Evolutionary conservation across 2,888 invertebrate species (phyloP).

Genomic region (Liposcelis brunnea): DNA sequence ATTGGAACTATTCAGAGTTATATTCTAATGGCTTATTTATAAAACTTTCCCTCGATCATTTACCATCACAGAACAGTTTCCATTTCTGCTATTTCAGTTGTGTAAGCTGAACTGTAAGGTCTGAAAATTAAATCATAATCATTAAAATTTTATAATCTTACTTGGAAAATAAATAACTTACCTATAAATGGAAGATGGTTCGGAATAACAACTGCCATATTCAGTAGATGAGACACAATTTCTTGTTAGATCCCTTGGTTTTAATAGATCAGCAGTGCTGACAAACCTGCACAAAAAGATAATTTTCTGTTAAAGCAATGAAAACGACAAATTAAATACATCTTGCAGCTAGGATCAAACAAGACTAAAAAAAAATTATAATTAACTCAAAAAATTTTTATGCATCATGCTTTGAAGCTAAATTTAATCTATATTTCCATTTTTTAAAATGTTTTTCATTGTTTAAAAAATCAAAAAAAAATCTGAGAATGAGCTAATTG

Average conservation of each 20-base stretch:
- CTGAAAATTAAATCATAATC: neutral
- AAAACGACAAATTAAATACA: too few relatives aligned
- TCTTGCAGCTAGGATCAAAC: neutral
- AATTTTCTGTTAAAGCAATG: too few relatives aligned
- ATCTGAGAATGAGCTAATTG: too few relatives aligned
- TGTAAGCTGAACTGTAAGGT: slow-evolving; percentile 23
- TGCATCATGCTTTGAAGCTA: slow-evolving; percentile 10
- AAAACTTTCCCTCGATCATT: too few relatives aligned
- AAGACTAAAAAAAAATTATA: neutral
- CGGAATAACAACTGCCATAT: slow-evolving; percentile 23
- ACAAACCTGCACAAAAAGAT: slow-evolving; percentile 22
- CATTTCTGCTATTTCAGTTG: slow-evolving; percentile 73
- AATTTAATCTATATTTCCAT: neutral
- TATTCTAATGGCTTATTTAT: too few relatives aligned
- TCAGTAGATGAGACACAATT: slow-evolving; percentile 30
- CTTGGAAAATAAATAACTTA: slow-evolving; percentile 17
- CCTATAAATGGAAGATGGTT: slow-evolving; percentile 25
- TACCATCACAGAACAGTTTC: slow-evolving; percentile 75
- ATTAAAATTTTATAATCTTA: too few relatives aligned
- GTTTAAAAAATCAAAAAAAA: too few relatives aligned
- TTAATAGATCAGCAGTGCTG: slow-evolving; percentile 26
- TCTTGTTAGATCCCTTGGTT: slow-evolving; percentile 30
- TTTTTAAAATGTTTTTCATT: too few relatives aligned
- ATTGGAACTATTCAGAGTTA: too few relatives aligned
- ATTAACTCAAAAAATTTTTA: neutral